These are phyloP conservation scores for Oncorhynchus tshawytscha DNA, from an alignment of 2,113 vertebrate species.

Conservation along the genomic window DNA sequence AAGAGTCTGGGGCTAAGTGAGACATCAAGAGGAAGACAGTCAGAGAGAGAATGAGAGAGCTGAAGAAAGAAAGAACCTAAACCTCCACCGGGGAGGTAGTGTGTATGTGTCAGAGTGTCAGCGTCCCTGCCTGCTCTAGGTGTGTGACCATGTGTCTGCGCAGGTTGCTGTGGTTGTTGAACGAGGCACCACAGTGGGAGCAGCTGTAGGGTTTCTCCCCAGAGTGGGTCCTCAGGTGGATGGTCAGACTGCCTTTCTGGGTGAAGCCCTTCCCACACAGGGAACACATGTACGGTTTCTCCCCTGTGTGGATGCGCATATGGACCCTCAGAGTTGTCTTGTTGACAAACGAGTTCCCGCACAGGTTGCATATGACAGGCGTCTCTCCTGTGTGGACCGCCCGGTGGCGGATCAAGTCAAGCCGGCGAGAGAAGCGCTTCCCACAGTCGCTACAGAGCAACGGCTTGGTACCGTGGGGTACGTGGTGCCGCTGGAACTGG, in stretches of 20 bases:
- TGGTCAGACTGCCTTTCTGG: slow-evolving; percentile 79
- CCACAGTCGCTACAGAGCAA: slow-evolving; percentile 61
- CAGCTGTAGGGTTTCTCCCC: slow-evolving; percentile 81
- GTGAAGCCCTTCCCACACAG: slow-evolving; percentile 83
- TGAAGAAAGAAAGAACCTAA: not conserved
- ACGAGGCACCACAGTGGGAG: slow-evolving; percentile 74
- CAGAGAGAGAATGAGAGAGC: not conserved
- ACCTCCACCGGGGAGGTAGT: not conserved
- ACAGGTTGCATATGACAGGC: slow-evolving; percentile 64
- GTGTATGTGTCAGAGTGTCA: slow-evolving; percentile 27
- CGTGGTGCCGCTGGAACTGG: slow-evolving; percentile 11
- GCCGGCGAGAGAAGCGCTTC: slow-evolving; percentile 48
- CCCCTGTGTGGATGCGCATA: slow-evolving; percentile 81
- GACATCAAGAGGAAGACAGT: not conserved
- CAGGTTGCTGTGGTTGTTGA: slow-evolving; percentile 76
- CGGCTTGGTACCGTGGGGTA: slow-evolving; percentile 32
- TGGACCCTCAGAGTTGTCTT: slow-evolving; percentile 79
- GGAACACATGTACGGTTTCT: slow-evolving; percentile 78
- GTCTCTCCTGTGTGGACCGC: slow-evolving; percentile 57
- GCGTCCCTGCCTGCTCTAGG: slow-evolving; percentile 25
- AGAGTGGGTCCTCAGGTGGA: slow-evolving; percentile 80
- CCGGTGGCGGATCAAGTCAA: slow-evolving; percentile 59
- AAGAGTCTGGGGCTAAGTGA: too few relatives aligned
- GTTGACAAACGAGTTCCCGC: slow-evolving; percentile 78
- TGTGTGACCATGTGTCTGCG: slow-evolving; percentile 70